These are phyloP conservation scores for Aramus guarauna DNA, from an alignment of 2,113 vertebrate genomes.

Conservation along the genomic window DNA sequence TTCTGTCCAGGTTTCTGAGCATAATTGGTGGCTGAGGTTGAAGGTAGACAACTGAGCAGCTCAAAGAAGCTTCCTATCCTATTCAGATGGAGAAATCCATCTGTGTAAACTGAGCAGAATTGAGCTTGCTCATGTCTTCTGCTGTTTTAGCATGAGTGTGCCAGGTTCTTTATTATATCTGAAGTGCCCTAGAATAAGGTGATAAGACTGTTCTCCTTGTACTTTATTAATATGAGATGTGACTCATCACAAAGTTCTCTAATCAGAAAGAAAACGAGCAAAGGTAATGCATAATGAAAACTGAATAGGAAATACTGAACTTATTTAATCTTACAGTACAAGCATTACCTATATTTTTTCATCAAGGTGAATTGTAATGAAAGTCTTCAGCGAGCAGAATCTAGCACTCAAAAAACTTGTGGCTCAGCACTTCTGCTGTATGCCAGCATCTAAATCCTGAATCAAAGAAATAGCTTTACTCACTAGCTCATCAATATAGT, in stretches of 20 bases:
- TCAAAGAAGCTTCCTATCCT: neutral
- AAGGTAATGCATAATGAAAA: conserved; percentile 17
- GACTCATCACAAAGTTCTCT: neutral
- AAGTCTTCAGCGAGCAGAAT: neutral
- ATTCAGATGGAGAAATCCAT: neutral
- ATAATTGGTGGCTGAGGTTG: neutral
- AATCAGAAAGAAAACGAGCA: neutral
- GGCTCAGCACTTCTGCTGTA: conserved; percentile 15
- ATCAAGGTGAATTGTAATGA: neutral
- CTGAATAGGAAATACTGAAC: neutral
- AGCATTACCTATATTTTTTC: neutral
- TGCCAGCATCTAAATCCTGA: neutral
- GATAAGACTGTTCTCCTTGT: neutral
- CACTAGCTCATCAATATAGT: neutral
- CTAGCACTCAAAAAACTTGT: neutral
- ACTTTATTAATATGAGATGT: neutral
- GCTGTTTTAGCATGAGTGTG: neutral
- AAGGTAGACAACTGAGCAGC: neutral
- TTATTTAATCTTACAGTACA: neutral
- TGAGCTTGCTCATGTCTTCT: neutral
- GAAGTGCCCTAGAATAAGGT: neutral
- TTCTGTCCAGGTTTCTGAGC: neutral
- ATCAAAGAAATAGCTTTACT: neutral
- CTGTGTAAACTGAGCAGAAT: neutral
- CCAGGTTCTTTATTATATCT: neutral